These are phyloP conservation scores for Pithys albifrons DNA, from an alignment of 2,113 vertebrate genomes.

Conservation along the genomic window DNA sequence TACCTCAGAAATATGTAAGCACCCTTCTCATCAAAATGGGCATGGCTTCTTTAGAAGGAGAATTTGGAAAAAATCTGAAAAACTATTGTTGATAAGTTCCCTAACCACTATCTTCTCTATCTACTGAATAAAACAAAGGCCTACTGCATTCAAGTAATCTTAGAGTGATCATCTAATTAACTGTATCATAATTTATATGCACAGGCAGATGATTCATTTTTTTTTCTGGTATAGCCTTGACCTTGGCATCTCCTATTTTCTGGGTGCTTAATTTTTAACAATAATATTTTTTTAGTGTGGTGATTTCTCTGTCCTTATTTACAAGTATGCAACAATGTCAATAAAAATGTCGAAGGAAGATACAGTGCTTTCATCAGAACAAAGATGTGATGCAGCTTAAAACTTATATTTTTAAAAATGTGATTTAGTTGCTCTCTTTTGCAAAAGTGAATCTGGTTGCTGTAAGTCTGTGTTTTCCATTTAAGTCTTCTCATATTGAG, in stretches of 20 bases:
- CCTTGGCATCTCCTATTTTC: neutral
- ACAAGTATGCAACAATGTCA: neutral
- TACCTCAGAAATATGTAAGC: neutral
- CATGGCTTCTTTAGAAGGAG: neutral
- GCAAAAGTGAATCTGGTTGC: constrained; percentile 79
- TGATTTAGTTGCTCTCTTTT: constrained; percentile 48
- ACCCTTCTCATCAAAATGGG: neutral
- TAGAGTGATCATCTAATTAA: neutral
- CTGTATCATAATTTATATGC: neutral
- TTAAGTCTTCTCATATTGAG: constrained; percentile 85
- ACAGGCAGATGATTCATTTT: neutral
- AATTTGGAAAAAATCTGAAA: neutral
- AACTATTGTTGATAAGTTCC: neutral
- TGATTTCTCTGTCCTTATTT: constrained; percentile 62
- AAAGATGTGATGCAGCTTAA: neutral
- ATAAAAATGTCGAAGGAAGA: neutral
- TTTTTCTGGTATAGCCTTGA: neutral
- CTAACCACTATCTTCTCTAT: neutral
- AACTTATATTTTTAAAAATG: constrained; percentile 17
- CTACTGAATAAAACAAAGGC: neutral
- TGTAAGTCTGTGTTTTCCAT: constrained; percentile 85
- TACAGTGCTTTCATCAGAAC: neutral
- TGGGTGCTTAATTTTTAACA: neutral
- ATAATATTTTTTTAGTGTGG: neutral
- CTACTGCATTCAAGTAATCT: neutral